Evolutionary conservation across 2,113 vertebrate genomes (phyloP).

Genomic region (Erythrolamprus reginae): DNA sequence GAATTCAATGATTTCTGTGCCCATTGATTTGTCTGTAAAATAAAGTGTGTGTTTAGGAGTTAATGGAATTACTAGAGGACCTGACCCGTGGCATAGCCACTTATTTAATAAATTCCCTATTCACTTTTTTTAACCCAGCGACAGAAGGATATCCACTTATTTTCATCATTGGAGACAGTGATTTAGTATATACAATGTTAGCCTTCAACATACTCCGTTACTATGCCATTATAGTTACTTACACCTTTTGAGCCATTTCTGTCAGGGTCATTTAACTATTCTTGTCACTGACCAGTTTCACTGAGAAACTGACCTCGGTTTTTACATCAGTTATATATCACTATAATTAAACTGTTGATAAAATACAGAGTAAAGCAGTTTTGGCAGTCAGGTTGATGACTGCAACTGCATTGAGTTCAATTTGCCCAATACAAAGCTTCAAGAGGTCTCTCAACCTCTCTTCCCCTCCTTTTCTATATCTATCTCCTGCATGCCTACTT

Average conservation of each 20-base stretch:
- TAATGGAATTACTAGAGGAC: background rate
- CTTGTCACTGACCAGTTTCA: background rate
- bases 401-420: background rate
- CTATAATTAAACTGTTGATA: background rate
- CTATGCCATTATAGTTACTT: background rate
- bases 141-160: background rate
- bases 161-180: background rate
- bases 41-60: background rate
- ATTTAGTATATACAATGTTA: background rate
- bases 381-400: background rate
- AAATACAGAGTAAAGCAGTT: background rate
- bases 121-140: background rate
- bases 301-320: background rate
- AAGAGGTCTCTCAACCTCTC: background rate
- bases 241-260: background rate
- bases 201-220: background rate
- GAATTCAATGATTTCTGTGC: background rate
- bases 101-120: conserved; percentile 15
- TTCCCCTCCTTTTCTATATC: background rate
- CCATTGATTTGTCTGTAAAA: background rate
- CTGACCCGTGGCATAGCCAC: background rate
- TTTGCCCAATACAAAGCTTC: background rate
- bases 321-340: background rate
- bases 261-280: conserved; percentile 9
- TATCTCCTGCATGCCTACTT: background rate